Conservation (phyloP, 2,797 vertebrate species). For the Paratrypauchen microcephalus region DNA sequence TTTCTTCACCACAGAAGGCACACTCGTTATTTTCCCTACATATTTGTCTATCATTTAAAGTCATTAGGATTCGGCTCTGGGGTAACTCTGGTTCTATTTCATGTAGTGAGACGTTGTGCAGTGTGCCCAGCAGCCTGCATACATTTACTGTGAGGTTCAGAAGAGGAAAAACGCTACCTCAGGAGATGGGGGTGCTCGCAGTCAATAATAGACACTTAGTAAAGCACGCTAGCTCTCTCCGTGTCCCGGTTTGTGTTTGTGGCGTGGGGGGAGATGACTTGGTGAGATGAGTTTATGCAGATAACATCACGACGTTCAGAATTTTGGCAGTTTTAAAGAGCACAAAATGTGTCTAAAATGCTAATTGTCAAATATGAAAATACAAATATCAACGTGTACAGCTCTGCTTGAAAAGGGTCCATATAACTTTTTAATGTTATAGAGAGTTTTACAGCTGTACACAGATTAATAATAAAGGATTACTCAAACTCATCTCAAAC, state of each 20-base stretch:
- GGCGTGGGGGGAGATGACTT: not conserved
- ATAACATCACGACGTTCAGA: not conserved
- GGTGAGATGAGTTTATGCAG: not conserved
- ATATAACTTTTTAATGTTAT: no score
- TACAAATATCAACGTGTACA: no score
- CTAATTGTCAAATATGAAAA: no score
- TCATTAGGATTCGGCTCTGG: slow-evolving; percentile 49
- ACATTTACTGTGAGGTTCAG: slow-evolving; percentile 50
- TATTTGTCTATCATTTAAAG: slow-evolving; percentile 31
- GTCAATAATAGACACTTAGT: slow-evolving; percentile 71
- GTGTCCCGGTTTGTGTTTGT: slow-evolving; percentile 23
- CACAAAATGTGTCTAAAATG: no score
- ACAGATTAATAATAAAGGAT: no score
- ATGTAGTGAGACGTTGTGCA: slow-evolving; percentile 49
- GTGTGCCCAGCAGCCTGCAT: slow-evolving; percentile 54
- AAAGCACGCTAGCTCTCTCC: slow-evolving; percentile 45
- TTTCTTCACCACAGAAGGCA: slow-evolving; percentile 7
- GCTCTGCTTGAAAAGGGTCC: no score
- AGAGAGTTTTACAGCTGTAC: no score
- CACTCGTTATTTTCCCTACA: slow-evolving; percentile 9
- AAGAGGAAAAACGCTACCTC: slow-evolving; percentile 62
- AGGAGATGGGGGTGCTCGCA: slow-evolving; percentile 42
- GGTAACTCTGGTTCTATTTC: slow-evolving; percentile 50
- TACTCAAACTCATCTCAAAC: no score
- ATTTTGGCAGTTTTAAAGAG: not conserved